Evolutionary conservation across 1,140 invertebrate genomes (phyloP).

Genomic region (Parasteatoda tepidariorum): DNA sequence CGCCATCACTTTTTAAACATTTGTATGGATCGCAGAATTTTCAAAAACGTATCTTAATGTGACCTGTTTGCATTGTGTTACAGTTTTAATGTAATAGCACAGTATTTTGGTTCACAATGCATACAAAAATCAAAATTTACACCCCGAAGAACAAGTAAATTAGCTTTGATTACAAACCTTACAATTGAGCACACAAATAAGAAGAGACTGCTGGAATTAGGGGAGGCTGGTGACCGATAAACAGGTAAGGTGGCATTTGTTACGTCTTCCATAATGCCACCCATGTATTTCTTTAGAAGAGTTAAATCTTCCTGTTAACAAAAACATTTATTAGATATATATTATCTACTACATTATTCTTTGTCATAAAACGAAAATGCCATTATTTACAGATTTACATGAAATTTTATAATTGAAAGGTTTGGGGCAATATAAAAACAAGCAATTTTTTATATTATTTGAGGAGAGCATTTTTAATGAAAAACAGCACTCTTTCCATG

Average conservation of each 20-base stretch:
- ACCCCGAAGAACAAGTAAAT: not conserved
- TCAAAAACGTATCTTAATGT: too few relatives aligned
- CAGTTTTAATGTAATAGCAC: not conserved
- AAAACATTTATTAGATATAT: not conserved
- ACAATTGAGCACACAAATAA: conserved; percentile 92
- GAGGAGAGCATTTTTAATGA: too few relatives aligned
- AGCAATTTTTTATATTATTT: too few relatives aligned
- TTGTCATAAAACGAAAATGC: too few relatives aligned
- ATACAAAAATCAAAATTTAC: not conserved
- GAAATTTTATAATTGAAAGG: not conserved
- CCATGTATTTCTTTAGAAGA: conserved; percentile 66
- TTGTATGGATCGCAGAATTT: too few relatives aligned
- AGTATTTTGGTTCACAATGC: not conserved
- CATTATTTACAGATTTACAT: not conserved
- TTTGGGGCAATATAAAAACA: not conserved
- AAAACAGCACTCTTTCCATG: too few relatives aligned
- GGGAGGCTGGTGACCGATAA: conserved; percentile 67
- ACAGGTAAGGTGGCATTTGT: conserved; percentile 80
- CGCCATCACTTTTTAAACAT: too few relatives aligned
- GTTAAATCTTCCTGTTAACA: conserved; percentile 70
- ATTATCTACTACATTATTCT: too few relatives aligned
- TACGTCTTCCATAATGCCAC: conserved; percentile 92
- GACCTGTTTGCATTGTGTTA: not conserved
- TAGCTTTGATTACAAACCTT: conserved; percentile 65
- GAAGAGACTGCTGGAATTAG: conserved; percentile 76